These are phyloP conservation scores for Calliphora vomitoria DNA, from an alignment of 2,888 invertebrate genomes.

Conservation along the genomic window DNA sequence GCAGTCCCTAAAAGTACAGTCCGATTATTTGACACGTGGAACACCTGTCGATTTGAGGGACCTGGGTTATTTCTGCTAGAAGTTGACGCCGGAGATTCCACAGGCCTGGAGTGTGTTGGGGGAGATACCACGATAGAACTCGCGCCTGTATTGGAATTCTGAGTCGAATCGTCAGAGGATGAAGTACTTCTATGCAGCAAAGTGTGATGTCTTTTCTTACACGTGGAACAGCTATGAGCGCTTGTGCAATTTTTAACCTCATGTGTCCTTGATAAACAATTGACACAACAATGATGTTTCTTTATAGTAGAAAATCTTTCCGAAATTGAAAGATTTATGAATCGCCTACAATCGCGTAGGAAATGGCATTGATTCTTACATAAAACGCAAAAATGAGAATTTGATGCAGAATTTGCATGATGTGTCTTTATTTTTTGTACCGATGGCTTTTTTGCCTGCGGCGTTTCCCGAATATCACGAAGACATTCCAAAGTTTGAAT, in stretches of 20 bases:
- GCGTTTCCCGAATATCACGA: too few species aligned
- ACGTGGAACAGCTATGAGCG: neutral
- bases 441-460: too few species aligned
- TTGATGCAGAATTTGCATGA: too few species aligned
- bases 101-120: neutral
- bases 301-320: neutral
- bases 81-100: neutral
- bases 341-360: neutral
- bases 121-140: neutral
- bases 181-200: neutral
- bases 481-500: too few species aligned
- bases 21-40: too few species aligned
- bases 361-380: neutral
- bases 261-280: conserved; percentile 22
- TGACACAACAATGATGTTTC: conserved; percentile 18
- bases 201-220: conserved; percentile 8
- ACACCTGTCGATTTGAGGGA: too few species aligned
- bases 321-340: conserved; percentile 9
- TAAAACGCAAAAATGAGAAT: neutral
- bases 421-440: neutral
- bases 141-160: too few species aligned
- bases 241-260: conserved; percentile 3
- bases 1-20: neutral
- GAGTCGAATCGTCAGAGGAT: too few species aligned
- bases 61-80: too few species aligned